Evolutionary conservation across 2,797 vertebrate genomes (phyloP).

Genomic region (Falco columbarius): DNA sequence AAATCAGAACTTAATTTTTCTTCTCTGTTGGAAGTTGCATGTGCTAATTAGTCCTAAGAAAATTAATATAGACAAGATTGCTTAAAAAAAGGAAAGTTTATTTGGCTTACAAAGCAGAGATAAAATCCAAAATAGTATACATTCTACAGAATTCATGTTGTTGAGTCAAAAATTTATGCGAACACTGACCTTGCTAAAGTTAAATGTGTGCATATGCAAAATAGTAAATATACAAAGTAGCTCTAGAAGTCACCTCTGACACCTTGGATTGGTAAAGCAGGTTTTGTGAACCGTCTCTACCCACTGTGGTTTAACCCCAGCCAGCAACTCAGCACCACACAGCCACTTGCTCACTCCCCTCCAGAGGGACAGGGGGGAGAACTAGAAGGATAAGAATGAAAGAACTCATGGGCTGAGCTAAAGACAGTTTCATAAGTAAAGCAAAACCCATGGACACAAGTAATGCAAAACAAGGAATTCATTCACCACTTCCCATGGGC

Average conservation of each 20-base stretch:
- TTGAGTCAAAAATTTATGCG: neutral
- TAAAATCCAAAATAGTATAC: neutral
- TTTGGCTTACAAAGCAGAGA: neutral
- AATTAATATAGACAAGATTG: neutral
- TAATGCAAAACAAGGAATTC: neutral
- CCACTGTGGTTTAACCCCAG: neutral
- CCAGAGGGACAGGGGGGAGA: fast-evolving
- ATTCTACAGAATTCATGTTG: neutral
- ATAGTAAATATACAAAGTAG: neutral
- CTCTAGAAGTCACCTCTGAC: neutral
- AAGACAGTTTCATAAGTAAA: neutral
- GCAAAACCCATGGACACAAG: neutral
- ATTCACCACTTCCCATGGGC: neutral
- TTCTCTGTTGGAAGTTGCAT: conserved; percentile 41
- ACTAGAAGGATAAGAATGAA: neutral
- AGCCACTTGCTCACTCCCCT: neutral
- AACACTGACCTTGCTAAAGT: neutral
- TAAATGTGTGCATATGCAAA: neutral
- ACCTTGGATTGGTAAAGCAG: neutral
- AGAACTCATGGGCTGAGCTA: neutral
- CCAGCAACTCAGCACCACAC: neutral
- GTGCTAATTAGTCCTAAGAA: neutral
- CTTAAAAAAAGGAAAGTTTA: neutral
- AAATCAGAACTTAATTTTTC: conserved; percentile 46
- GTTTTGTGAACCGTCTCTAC: neutral